These are phyloP conservation scores for Pocillopora verrucosa DNA, from an alignment of 64 coral and sea anemone genomes.

Conservation along the genomic window DNA sequence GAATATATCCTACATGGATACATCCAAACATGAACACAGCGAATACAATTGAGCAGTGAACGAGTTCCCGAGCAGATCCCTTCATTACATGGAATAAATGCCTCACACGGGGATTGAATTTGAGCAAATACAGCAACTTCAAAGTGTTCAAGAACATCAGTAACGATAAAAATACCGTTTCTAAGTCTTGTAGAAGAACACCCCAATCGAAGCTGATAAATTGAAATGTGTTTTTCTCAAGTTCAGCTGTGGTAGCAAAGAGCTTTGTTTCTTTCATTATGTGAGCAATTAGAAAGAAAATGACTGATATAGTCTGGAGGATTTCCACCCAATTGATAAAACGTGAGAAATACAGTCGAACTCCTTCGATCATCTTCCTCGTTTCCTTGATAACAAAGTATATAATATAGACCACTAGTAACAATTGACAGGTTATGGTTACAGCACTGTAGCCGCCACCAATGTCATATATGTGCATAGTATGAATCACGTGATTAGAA, in stretches of 20 bases:
- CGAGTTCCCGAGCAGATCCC: neutral
- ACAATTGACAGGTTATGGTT: slow-evolving; percentile 31
- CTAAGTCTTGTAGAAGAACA: slow-evolving; percentile 27
- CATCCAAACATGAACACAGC: slow-evolving; percentile 24
- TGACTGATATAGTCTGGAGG: slow-evolving; percentile 9
- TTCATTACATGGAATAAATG: slow-evolving; percentile 31
- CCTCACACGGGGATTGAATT: slow-evolving; percentile 25
- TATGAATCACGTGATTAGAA: slow-evolving; percentile 22
- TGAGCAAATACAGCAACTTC: slow-evolving; percentile 29
- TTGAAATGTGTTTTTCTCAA: slow-evolving; percentile 10
- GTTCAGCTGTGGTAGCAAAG: neutral
- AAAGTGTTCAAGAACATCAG: slow-evolving; percentile 60
- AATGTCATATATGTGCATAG: slow-evolving; percentile 34
- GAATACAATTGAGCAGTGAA: neutral
- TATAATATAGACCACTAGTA: slow-evolving; percentile 24
- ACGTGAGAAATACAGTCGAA: neutral
- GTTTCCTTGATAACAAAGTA: slow-evolving; percentile 31
- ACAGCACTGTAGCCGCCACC: slow-evolving; percentile 22
- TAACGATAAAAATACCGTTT: slow-evolving; percentile 23
- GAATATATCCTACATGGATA: slow-evolving; percentile 30
- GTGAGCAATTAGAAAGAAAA: slow-evolving; percentile 27
- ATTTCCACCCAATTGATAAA: slow-evolving; percentile 48
- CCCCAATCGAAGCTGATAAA: slow-evolving; percentile 34
- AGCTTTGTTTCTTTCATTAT: slow-evolving; percentile 25
- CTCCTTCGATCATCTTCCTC: neutral